Evolutionary conservation across 2,797 vertebrate species (phyloP).

Genomic region (Phataginus tetradactyla): DNA sequence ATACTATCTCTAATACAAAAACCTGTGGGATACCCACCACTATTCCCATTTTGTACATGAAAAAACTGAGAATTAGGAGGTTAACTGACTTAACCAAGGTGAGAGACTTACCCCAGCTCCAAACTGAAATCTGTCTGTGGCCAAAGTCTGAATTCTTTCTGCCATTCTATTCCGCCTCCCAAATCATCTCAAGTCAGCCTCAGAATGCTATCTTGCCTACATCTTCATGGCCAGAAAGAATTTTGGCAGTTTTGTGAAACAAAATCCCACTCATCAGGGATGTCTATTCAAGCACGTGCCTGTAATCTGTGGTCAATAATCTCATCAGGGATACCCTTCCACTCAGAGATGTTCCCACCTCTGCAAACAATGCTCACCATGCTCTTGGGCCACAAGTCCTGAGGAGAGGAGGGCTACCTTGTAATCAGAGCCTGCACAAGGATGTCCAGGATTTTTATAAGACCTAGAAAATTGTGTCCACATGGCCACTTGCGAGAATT

Average conservation of each 20-base stretch:
- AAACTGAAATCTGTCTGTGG: neutral
- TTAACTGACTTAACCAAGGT: neutral
- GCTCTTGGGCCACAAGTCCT: neutral
- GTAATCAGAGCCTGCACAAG: neutral
- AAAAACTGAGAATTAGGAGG: neutral
- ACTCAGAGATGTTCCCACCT: neutral
- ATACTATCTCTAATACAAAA: neutral
- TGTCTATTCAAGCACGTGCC: neutral
- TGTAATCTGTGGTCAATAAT: neutral
- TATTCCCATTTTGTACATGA: neutral
- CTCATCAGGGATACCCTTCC: no score
- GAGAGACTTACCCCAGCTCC: neutral
- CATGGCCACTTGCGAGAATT: neutral
- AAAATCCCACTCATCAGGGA: neutral
- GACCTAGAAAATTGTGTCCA: constrained; percentile 18
- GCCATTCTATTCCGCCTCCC: neutral
- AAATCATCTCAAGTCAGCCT: neutral
- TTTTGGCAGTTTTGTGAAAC: neutral
- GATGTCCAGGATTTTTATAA: constrained; percentile 16
- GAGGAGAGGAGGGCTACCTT: neutral
- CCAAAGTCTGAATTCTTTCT: neutral
- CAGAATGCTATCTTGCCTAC: neutral
- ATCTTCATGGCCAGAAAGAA: neutral
- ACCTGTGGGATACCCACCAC: neutral
- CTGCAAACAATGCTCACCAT: neutral